Conservation (phyloP, 2,888 invertebrate species). For the Trissolcus japonicus region DNA sequence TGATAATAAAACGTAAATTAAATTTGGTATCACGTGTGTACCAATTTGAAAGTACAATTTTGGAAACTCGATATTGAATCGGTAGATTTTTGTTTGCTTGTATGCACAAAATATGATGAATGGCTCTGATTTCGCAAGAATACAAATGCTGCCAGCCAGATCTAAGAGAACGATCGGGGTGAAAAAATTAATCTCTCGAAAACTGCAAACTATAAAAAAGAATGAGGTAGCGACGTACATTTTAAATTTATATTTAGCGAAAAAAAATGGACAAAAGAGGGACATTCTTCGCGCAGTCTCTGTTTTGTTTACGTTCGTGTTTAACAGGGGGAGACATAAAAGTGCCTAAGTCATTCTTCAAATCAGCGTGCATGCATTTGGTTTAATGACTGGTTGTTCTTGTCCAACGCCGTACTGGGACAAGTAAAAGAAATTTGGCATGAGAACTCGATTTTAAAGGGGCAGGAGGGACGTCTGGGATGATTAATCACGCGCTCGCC, state of each 20-base stretch:
- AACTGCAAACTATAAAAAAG: too few relatives aligned
- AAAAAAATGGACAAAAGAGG: too few relatives aligned
- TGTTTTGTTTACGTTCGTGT: neutral
- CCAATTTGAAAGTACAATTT: too few relatives aligned
- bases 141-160: neutral
- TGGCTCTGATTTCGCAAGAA: too few relatives aligned
- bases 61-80: neutral
- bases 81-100: too few relatives aligned
- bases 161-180: too few relatives aligned
- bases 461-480: conserved; percentile 52
- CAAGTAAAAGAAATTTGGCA: conserved; percentile 51
- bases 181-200: too few relatives aligned
- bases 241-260: too few relatives aligned
- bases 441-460: conserved; percentile 63
- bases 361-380: conserved; percentile 30
- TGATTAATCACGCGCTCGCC: conserved; percentile 60
- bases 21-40: too few relatives aligned
- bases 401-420: conserved; percentile 21
- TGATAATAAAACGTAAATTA: too few relatives aligned
- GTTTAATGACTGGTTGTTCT: conserved; percentile 45
- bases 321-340: conserved; percentile 6
- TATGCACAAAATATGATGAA: neutral
- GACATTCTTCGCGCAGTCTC: neutral
- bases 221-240: too few relatives aligned
- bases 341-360: conserved; percentile 32